Percentiles rank a stretch among this genome's conserved stretches.
Conservation (phyloP, 2,888 invertebrate genomes). For the Plagodis dolabraria region DNA sequence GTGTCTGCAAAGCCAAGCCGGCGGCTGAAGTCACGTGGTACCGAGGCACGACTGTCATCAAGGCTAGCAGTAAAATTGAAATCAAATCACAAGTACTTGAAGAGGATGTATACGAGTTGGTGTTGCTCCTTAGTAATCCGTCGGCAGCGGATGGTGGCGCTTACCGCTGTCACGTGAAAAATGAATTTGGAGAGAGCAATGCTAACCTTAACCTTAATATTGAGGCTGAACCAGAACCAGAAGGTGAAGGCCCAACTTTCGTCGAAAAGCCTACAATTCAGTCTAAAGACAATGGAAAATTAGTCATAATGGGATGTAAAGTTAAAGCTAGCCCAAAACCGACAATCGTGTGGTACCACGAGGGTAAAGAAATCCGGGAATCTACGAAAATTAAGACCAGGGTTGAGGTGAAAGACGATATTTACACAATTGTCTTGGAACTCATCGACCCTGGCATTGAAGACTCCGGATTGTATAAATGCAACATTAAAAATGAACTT, state of each 20-base stretch:
- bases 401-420: conserved; percentile 90
- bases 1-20: conserved; percentile 97
- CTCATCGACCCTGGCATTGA: conserved; percentile 95
- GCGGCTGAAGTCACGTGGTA: conserved; percentile 98
- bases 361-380: conserved; percentile 88
- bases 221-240: conserved; percentile 97
- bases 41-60: conserved; percentile 93
- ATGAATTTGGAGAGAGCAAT: conserved; percentile 98
- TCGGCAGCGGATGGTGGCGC: conserved; percentile 84
- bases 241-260: conserved; percentile 97
- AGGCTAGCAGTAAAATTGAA: conserved; percentile 93
- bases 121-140: conserved; percentile 85
- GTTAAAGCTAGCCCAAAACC: conserved; percentile 81
- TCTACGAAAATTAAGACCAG: conserved; percentile 93
- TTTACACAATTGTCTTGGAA: conserved; percentile 94
- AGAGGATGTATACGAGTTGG: conserved; percentile 94
- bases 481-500: conserved; percentile 97
- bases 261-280: conserved; percentile 95
- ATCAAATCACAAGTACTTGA: conserved; percentile 91
- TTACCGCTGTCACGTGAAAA: conserved; percentile 95
- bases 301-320: conserved; percentile 81
- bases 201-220: conserved; percentile 98
- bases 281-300: conserved; percentile 86
- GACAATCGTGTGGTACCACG: conserved; percentile 82
- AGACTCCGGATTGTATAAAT: conserved; percentile 99